phyloP scores from a whole-genome alignment of 2,888 invertebrate genomes.

The Nomada ruficornis region DNA sequence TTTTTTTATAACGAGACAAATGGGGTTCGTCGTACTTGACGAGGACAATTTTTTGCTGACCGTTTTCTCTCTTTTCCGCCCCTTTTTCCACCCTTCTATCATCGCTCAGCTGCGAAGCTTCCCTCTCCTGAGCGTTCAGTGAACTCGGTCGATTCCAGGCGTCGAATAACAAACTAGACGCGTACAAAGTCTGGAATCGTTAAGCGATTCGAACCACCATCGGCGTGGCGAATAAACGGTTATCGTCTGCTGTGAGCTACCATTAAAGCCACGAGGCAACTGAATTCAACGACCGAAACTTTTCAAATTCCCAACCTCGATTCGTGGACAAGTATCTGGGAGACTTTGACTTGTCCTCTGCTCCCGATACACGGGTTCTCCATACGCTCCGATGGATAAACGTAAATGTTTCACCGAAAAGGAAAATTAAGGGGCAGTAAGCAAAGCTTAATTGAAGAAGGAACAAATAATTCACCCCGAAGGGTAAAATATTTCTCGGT shows the following conservation, averaged over 20 bases:
- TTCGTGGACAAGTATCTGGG: conserved; percentile 65
- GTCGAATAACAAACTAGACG: conserved; percentile 56
- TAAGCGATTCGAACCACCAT: conserved; percentile 64
- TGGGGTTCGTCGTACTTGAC: conserved; percentile 54
- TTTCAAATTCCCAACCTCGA: conserved; percentile 47
- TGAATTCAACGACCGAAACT: conserved; percentile 71
- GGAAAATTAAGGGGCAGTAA: too few relatives aligned
- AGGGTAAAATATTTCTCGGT: too few relatives aligned
- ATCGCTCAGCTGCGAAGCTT: conserved; percentile 36
- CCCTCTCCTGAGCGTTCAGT: conserved; percentile 37
- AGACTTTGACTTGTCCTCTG: not conserved
- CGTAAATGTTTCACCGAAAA: too few relatives aligned
- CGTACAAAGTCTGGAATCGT: conserved; percentile 60
- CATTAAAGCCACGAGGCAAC: conserved; percentile 70
- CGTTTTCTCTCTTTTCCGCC: conserved; percentile 15
- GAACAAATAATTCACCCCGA: too few relatives aligned
- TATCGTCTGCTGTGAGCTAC: conserved; percentile 42
- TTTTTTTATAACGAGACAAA: conserved; percentile 54
- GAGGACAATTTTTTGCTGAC: conserved; percentile 45
- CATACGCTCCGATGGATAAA: too few relatives aligned
- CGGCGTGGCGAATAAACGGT: conserved; percentile 60
- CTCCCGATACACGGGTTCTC: too few relatives aligned
- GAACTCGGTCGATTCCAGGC: conserved; percentile 47
- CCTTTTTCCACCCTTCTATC: conserved; percentile 26
- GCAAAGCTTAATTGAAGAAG: too few relatives aligned